phyloP scores from a whole-genome alignment of 2,797 vertebrate genomes.

The Synanceia verrucosa region DNA sequence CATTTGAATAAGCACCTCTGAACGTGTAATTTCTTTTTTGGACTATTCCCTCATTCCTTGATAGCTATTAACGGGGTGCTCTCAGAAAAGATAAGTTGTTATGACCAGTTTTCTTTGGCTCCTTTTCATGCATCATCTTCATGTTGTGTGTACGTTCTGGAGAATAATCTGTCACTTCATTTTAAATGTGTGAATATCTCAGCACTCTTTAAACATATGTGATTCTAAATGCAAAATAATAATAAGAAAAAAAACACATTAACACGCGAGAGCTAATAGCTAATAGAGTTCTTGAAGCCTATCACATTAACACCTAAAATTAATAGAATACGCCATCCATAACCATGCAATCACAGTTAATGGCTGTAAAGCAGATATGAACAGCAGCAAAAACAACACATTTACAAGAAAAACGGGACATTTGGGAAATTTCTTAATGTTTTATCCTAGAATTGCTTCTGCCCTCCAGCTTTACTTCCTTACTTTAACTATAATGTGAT shows the following conservation, averaged over 20 bases:
- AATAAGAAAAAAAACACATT: background rate
- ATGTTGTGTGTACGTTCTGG: background rate
- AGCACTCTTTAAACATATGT: background rate
- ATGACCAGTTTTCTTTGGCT: background rate
- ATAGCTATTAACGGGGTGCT: slow-evolving; percentile 6
- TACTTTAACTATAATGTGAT: slow-evolving; percentile 12
- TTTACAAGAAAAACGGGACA: background rate
- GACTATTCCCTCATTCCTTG: slow-evolving; percentile 6
- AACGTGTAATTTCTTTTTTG: slow-evolving; percentile 24
- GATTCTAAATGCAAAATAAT: background rate
- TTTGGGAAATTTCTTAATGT: background rate
- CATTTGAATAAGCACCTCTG: slow-evolving; percentile 46
- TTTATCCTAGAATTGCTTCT: background rate
- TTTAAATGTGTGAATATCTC: background rate
- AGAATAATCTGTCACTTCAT: background rate
- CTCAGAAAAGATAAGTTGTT: slow-evolving; percentile 18
- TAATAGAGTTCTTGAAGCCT: background rate
- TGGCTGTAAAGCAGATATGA: background rate
- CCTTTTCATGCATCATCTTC: background rate
- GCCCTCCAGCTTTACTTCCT: background rate
- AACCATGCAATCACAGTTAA: background rate
- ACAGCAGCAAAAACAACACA: background rate
- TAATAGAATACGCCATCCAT: background rate
- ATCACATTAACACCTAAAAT: background rate
- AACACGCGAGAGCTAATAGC: background rate